Percentiles rank a stretch among this genome's conserved stretches.
Conservation (phyloP, 1,140 invertebrate species). For the Listronotus oregonensis region DNA sequence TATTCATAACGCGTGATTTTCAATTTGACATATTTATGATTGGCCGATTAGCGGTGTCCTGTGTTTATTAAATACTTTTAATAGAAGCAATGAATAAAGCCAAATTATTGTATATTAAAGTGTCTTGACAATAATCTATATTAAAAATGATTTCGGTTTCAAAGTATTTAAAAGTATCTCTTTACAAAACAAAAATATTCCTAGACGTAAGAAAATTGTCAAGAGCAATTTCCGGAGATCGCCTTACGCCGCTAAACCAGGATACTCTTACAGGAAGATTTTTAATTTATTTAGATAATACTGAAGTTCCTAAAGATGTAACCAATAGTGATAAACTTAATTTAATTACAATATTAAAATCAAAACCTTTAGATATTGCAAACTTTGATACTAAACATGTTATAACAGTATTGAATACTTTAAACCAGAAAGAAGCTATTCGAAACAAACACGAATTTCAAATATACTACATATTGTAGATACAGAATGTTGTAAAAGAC, state of each 20-base stretch:
- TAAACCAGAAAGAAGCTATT: slow-evolving; percentile 31
- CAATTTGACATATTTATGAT: too few species aligned
- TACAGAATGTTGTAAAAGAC: slow-evolving; percentile 39
- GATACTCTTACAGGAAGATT: slow-evolving; percentile 45
- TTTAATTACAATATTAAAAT: slow-evolving; percentile 25
- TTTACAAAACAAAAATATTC: too few species aligned
- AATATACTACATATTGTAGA: slow-evolving; percentile 42
- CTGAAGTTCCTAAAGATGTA: slow-evolving; percentile 8
- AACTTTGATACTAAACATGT: slow-evolving; percentile 23
- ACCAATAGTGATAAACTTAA: slow-evolving; percentile 11
- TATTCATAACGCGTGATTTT: too few species aligned
- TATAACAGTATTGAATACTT: slow-evolving; percentile 20
- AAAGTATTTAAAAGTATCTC: too few species aligned
- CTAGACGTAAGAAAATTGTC: slow-evolving; percentile 21
- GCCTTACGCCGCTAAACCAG: slow-evolving; percentile 35
- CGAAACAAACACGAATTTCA: slow-evolving; percentile 36
- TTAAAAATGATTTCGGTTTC: too few species aligned
- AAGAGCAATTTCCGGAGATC: slow-evolving; percentile 36
- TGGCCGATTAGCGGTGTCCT: too few species aligned
- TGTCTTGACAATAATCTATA: too few species aligned
- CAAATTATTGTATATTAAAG: too few species aligned
- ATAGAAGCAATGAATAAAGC: too few species aligned
- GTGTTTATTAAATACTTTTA: too few species aligned
- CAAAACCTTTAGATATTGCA: slow-evolving; percentile 10
- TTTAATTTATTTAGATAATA: slow-evolving; percentile 41